Percentiles rank a stretch among this genome's conserved stretches.
These are phyloP conservation scores for Porites lobata DNA, from an alignment of 92 coral and sea anemone species.

Conservation along the genomic window DNA sequence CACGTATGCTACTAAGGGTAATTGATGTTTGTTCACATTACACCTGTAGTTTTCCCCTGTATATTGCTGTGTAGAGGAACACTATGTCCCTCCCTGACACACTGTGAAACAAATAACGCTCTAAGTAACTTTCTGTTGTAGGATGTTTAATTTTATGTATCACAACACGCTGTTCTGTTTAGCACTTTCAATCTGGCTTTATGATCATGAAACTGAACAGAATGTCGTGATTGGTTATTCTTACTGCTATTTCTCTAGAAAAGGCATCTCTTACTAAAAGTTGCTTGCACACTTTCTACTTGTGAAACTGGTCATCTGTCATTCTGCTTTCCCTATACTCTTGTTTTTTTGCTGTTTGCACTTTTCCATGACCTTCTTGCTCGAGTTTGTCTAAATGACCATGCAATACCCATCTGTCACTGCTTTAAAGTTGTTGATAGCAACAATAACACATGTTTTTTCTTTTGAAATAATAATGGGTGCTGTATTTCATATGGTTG, in stretches of 20 bases:
- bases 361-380: not conserved
- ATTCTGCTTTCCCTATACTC: not conserved
- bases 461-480: not conserved
- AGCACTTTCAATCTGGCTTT: too few species aligned
- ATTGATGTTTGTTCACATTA: too few species aligned
- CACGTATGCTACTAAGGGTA: too few species aligned
- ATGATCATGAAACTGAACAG: too few species aligned
- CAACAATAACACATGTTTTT: not conserved
- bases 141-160: too few species aligned
- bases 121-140: not conserved
- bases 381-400: not conserved
- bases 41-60: too few species aligned
- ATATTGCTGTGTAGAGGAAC: not conserved
- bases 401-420: not conserved
- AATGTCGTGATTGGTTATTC: not conserved
- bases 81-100: not conserved
- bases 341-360: not conserved
- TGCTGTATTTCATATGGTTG: not conserved
- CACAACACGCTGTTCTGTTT: too few species aligned
- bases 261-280: not conserved
- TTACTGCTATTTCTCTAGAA: not conserved
- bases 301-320: conserved; percentile 41
- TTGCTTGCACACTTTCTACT: conserved; percentile 48
- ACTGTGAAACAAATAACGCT: not conserved
- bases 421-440: not conserved